A percentile compares a stretch with the other conserved stretches of the same genome.
Conservation (phyloP, 2,888 invertebrate species). For the Athripsodes cinereus region DNA sequence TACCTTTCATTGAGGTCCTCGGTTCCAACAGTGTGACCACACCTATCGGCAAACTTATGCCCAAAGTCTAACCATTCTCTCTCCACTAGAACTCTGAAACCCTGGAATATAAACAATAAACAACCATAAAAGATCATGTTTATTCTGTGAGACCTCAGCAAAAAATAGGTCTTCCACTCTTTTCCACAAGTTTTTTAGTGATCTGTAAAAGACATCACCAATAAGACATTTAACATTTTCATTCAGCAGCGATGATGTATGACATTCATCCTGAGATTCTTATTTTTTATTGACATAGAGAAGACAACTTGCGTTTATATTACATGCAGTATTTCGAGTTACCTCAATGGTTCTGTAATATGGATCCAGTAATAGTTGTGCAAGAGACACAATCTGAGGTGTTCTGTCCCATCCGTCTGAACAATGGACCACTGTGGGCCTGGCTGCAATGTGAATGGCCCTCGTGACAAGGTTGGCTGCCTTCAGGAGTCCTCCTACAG, state of each 20-base stretch:
- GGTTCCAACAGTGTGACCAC: slow-evolving; percentile 72
- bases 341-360: slow-evolving; percentile 90
- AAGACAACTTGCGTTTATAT: too few relatives aligned
- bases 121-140: too few relatives aligned
- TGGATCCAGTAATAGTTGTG: slow-evolving; percentile 88
- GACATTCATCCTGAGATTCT: too few relatives aligned
- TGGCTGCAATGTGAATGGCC: slow-evolving; percentile 71
- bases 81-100: slow-evolving; percentile 88
- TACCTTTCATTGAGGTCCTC: slow-evolving; percentile 86
- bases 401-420: slow-evolving; percentile 99
- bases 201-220: too few relatives aligned
- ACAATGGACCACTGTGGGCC: slow-evolving; percentile 94
- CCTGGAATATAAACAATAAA: slow-evolving; percentile 49
- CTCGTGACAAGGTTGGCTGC: slow-evolving; percentile 76
- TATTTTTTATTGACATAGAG: too few relatives aligned
- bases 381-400: slow-evolving; percentile 91
- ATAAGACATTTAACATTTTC: too few relatives aligned
- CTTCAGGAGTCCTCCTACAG: slow-evolving; percentile 78
- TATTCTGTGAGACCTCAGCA: too few relatives aligned
- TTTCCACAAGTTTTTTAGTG: too few relatives aligned
- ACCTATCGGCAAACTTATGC: slow-evolving; percentile 96
- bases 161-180: too few relatives aligned
- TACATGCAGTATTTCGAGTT: slow-evolving; percentile 28
- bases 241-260: too few relatives aligned
- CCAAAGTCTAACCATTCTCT: slow-evolving; percentile 98